Evolutionary conservation across 2,797 vertebrate genomes (phyloP).

Genomic region (Xenopus petersii): DNA sequence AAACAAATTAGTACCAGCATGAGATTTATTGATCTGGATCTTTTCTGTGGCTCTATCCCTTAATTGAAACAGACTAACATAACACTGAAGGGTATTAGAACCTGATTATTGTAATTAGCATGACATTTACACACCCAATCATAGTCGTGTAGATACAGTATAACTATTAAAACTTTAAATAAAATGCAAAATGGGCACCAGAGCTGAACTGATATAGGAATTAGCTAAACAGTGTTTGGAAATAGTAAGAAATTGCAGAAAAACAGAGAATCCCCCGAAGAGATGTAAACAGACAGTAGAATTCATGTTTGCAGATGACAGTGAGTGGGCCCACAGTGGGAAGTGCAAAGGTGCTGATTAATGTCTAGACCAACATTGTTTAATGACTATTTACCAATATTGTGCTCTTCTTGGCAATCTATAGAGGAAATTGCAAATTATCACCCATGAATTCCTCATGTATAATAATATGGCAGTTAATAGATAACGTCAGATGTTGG

Average conservation of each 20-base stretch:
- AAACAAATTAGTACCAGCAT: too few species aligned
- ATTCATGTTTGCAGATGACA: neutral
- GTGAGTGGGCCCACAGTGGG: neutral
- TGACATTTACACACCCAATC: neutral
- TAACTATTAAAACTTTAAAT: neutral
- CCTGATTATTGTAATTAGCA: neutral
- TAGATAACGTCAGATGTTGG: neutral
- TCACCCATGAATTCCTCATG: too few species aligned
- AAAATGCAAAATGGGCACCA: too few species aligned
- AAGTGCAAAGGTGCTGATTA: neutral
- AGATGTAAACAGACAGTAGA: neutral
- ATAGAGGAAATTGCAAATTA: too few species aligned
- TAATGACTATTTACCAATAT: neutral
- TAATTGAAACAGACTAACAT: too few species aligned
- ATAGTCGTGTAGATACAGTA: neutral
- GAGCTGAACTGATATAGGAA: too few species aligned
- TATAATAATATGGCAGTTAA: neutral
- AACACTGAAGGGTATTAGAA: neutral
- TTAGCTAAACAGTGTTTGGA: too few species aligned
- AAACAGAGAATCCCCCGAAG: neutral
- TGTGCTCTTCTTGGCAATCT: too few species aligned
- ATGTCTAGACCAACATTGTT: neutral
- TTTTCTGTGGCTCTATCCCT: too few species aligned
- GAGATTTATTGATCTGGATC: too few species aligned
- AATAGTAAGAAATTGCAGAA: neutral